phyloP scores from a whole-genome alignment of 2,113 vertebrate genomes.

The Archilochus colubris region DNA sequence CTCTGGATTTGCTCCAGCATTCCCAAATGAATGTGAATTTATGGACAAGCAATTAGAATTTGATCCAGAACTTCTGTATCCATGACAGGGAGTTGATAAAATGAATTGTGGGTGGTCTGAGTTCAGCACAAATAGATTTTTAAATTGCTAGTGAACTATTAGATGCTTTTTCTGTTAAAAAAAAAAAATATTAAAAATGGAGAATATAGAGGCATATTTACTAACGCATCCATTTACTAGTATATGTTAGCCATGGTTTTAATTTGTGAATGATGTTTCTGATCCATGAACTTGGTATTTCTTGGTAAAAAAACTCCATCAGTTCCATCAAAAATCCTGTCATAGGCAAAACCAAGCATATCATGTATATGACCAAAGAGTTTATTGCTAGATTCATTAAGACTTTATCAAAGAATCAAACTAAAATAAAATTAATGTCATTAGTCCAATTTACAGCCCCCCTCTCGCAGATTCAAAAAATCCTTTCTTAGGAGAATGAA shows the following conservation, averaged over 20 bases:
- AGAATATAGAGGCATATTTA: not conserved
- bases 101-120: not conserved
- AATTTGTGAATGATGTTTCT: not conserved
- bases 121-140: not conserved
- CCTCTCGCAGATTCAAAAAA: not conserved
- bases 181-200: not conserved
- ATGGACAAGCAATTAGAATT: not conserved
- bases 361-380: not conserved
- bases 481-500: not conserved
- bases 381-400: not conserved
- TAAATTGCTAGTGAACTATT: not conserved
- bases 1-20: no score
- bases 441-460: not conserved
- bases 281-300: not conserved
- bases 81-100: not conserved
- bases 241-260: not conserved
- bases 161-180: not conserved
- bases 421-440: not conserved
- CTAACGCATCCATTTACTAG: no score
- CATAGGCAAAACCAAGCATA: not conserved
- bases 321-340: not conserved
- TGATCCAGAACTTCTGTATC: not conserved
- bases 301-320: not conserved
- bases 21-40: not conserved
- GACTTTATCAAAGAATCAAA: not conserved